These are phyloP conservation scores for Eupithecia abbreviata DNA, from an alignment of 2,888 invertebrate genomes.

Conservation along the genomic window DNA sequence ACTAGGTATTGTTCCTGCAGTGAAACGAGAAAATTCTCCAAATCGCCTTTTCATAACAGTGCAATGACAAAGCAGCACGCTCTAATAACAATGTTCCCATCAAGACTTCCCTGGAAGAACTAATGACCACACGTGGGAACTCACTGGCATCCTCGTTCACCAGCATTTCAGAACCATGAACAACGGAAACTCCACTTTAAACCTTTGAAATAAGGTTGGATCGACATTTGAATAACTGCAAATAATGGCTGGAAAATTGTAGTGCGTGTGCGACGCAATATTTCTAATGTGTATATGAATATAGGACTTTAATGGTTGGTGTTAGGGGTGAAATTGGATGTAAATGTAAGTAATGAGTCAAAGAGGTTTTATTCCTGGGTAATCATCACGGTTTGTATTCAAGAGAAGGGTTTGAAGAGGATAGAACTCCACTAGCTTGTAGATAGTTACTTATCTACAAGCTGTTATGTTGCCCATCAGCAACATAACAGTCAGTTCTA, in stretches of 20 bases:
- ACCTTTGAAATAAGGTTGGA: slow-evolving; percentile 17
- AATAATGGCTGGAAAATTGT: slow-evolving; percentile 23
- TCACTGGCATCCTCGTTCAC: slow-evolving; percentile 62
- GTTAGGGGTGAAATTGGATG: not conserved
- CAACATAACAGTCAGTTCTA: too few species aligned
- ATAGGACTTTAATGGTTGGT: not conserved
- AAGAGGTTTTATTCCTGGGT: not conserved
- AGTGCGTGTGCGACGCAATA: not conserved
- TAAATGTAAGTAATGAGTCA: not conserved
- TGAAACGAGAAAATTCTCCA: slow-evolving; percentile 9
- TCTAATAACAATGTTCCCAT: slow-evolving; percentile 68
- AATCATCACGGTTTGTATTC: not conserved
- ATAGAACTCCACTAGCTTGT: not conserved
- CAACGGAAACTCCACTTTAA: slow-evolving; percentile 18
- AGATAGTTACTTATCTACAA: too few species aligned
- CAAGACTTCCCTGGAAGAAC: slow-evolving; percentile 68
- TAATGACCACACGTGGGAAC: slow-evolving; percentile 74
- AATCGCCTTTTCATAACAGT: slow-evolving; percentile 36
- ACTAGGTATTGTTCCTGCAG: not conserved
- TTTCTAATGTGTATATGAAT: not conserved
- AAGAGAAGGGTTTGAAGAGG: not conserved
- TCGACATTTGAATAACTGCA: not conserved
- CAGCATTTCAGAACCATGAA: slow-evolving; percentile 6
- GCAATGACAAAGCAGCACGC: slow-evolving; percentile 35
- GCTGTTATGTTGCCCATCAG: too few species aligned